A percentile compares a stretch with the other conserved stretches of the same genome.
Conservation (phyloP, 2,113 vertebrate genomes). For the Lutjanus erythropterus region DNA sequence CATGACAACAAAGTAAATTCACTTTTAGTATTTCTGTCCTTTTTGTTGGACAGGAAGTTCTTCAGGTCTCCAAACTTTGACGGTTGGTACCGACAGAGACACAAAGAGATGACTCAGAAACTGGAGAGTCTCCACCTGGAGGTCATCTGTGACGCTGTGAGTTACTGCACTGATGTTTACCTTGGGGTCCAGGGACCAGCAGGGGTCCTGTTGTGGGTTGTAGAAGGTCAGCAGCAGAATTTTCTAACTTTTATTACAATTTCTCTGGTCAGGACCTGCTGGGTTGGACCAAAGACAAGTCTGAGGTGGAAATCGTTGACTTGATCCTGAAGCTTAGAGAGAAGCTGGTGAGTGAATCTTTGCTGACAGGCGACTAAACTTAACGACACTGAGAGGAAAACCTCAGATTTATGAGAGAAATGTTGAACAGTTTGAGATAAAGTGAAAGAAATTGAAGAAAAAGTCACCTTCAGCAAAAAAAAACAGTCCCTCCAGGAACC, state of each 20-base stretch:
- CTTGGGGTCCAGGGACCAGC: no score
- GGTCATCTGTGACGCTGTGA: slow-evolving; percentile 90
- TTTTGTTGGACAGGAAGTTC: slow-evolving; percentile 85
- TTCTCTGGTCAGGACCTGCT: slow-evolving; percentile 93
- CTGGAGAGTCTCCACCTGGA: slow-evolving; percentile 94
- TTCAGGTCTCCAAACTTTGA: slow-evolving; percentile 96
- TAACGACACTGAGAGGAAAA: background rate
- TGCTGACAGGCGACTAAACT: no score
- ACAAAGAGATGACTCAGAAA: slow-evolving; percentile 93
- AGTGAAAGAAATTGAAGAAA: no score
- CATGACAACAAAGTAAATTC: no score
- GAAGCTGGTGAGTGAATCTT: slow-evolving; percentile 88
- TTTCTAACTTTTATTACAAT: no score
- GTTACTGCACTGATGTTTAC: no score
- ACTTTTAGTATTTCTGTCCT: background rate
- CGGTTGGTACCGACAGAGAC: slow-evolving; percentile 94
- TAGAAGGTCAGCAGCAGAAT: no score
- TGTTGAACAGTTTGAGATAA: no score
- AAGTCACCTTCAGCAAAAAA: no score
- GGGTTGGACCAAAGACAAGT: slow-evolving; percentile 94
- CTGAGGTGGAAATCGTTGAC: slow-evolving; percentile 95
- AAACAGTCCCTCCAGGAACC: no score
- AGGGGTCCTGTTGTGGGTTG: no score
- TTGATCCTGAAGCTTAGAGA: slow-evolving; percentile 94
- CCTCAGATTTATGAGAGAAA: no score